phyloP scores from a whole-genome alignment of 2,888 invertebrate species.

The Machimus rusticus region DNA sequence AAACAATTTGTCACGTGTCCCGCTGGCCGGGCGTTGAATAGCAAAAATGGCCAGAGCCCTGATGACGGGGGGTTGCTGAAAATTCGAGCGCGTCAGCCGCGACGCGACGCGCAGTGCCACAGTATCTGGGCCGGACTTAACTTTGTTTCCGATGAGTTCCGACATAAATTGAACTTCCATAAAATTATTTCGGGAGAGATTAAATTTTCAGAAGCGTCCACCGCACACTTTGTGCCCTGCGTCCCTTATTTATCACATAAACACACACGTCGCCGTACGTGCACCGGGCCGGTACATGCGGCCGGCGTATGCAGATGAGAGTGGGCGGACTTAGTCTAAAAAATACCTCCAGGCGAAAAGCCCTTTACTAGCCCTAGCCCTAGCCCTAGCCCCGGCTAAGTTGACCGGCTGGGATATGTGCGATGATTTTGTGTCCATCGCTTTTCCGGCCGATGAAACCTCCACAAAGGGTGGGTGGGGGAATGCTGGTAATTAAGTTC shows the following conservation, averaged over 20 bases:
- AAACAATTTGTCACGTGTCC: constrained; percentile 19
- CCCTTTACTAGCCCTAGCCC: not conserved
- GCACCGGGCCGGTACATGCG: not conserved
- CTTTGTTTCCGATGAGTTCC: constrained; percentile 29
- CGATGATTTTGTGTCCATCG: constrained; percentile 34
- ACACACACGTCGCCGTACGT: not conserved
- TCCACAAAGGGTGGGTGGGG: not conserved
- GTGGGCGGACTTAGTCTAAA: not conserved
- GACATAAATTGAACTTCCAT: constrained; percentile 36
- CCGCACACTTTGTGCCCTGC: constrained; percentile 1
- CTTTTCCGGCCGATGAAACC: constrained; percentile 36
- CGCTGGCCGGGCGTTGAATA: not conserved
- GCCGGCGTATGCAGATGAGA: not conserved
- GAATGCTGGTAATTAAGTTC: constrained; percentile 43
- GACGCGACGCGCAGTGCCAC: not conserved
- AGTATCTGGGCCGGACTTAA: not conserved
- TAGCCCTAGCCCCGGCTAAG: not conserved
- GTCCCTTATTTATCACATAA: constrained; percentile 15
- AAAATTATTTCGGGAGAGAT: constrained; percentile 34
- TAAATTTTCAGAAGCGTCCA: constrained; percentile 32
- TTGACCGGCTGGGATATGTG: constrained; percentile 11
- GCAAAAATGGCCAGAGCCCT: not conserved
- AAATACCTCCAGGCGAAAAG: not conserved
- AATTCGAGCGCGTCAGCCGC: not conserved
- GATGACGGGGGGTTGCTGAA: not conserved